Evolutionary conservation across 2,113 vertebrate species (phyloP), one percentile per base, ranked within the genome.

Genomic region (Nanorana parkeri): DNA sequence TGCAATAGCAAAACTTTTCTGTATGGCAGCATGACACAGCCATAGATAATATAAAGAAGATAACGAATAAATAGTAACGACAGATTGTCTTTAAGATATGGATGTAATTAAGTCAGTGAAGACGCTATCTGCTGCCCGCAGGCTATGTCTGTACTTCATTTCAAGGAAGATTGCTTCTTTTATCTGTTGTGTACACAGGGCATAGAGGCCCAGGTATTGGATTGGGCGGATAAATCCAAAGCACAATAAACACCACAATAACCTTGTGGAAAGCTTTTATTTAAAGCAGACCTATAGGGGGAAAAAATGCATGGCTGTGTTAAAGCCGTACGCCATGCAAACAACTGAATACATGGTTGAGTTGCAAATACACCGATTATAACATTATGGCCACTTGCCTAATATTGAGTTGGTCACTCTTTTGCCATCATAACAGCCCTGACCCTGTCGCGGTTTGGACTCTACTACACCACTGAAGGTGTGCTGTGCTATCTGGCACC

Each of bases 81-180:
- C 20, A 73, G 71, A 73, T 73, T 23, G 21, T 23, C 47, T 52
- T 51, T 84, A 81, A 81, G 78, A 86, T 87, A 79, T 87, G 69
- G 81, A 77, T 75, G 76, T 0, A 0, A 76, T 80, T 19, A 77
- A 64, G 66, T 86, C 52, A 86, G 36, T 73, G 71, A 73, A 54
- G 71, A 73, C 28, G 20, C 10, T 60, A 84, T 65, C 85, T 74
- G 80, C 60, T 29, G 86, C 88, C 85, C 87, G 76, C 71, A 60
- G 73, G 82, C 66, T 81, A 32, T 85, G 85, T 88, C 80, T 83
- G 80, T 64, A 84, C 32, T 0, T 81, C 68, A n/a, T 81, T 86
- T 86, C 80, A 83, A 87, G 84, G 84, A 82, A 84, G 68, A 88
- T 87, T 79, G 87, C n/a, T 73, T 86, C 65, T 81, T 83, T 88